A percentile compares a stretch with the other conserved stretches of the same genome.
Evolutionary conservation across 2,888 invertebrate species (phyloP).

Genomic region (Xylocampa areola): DNA sequence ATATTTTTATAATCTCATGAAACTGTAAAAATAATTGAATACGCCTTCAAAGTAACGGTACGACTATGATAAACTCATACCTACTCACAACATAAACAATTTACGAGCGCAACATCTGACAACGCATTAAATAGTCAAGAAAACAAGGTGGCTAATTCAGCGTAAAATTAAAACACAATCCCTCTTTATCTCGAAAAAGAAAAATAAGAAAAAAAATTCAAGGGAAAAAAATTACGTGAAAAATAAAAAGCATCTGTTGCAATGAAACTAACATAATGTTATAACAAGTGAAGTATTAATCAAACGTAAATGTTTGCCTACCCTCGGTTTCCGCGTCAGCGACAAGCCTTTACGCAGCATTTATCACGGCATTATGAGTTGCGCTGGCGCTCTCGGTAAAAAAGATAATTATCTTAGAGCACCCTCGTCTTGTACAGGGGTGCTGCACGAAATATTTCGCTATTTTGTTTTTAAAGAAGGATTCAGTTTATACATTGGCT

Average conservation of each 20-base stretch:
- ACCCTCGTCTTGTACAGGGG: constrained; percentile 86
- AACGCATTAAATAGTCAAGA: constrained; percentile 64
- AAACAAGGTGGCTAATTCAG: constrained; percentile 77
- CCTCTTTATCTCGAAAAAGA: constrained; percentile 67
- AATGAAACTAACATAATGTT: constrained; percentile 65
- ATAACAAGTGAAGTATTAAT: constrained; percentile 75
- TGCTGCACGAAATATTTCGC: constrained; percentile 57
- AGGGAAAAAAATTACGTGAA: too few relatives aligned
- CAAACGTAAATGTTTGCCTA: constrained; percentile 66
- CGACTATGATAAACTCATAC: constrained; percentile 27
- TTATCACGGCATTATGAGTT: constrained; percentile 88
- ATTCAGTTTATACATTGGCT: too few relatives aligned
- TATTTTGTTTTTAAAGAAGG: too few relatives aligned
- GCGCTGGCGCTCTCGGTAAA: constrained; percentile 81
- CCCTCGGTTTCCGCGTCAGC: constrained; percentile 83
- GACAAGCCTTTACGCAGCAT: constrained; percentile 88
- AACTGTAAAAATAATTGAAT: neutral
- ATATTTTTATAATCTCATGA: too few relatives aligned
- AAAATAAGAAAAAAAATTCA: constrained; percentile 75
- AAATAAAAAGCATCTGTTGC: constrained; percentile 80
- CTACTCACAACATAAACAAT: constrained; percentile 39
- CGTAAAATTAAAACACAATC: constrained; percentile 83
- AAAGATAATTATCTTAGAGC: constrained; percentile 89
- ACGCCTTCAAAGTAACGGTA: constrained; percentile 4
- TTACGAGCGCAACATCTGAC: constrained; percentile 62